Percentiles rank a stretch among this genome's conserved stretches.
Evolutionary conservation across 2,113 vertebrate genomes (phyloP).

Genomic region (Girardinichthys multiradiatus): DNA sequence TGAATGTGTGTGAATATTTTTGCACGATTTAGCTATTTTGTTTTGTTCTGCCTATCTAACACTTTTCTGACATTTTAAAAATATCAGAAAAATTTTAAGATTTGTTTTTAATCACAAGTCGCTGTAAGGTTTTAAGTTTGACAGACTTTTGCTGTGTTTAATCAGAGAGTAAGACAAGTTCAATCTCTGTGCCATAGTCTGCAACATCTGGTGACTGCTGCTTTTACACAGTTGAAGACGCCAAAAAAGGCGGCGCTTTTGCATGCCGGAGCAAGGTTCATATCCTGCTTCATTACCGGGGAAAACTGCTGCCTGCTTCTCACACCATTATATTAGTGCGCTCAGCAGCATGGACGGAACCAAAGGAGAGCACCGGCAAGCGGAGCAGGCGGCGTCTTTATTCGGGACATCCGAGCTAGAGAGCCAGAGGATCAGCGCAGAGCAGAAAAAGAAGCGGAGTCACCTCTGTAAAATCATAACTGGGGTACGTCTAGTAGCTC

Average conservation of each 20-base stretch:
- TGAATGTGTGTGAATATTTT: too few species aligned
- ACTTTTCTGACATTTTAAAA: too few species aligned
- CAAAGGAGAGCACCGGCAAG: slow-evolving; percentile 58
- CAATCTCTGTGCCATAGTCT: not conserved
- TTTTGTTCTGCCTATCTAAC: too few species aligned
- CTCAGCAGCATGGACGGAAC: slow-evolving; percentile 63
- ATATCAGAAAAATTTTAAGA: too few species aligned
- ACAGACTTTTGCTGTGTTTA: not conserved
- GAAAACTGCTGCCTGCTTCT: not conserved
- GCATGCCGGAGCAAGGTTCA: not conserved
- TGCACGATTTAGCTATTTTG: too few species aligned
- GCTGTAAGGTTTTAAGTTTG: not conserved
- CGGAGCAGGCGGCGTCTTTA: slow-evolving; percentile 57
- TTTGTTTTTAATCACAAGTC: not conserved
- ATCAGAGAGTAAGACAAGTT: not conserved
- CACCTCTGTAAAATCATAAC: slow-evolving; percentile 58
- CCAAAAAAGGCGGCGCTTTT: slow-evolving; percentile 59
- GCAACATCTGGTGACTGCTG: not conserved
- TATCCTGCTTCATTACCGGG: slow-evolving; percentile 1
- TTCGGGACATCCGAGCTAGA: slow-evolving; percentile 62
- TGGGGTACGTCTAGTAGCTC: slow-evolving; percentile 63
- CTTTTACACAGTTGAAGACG: slow-evolving; percentile 16
- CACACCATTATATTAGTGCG: slow-evolving; percentile 11
- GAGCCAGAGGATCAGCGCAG: slow-evolving; percentile 34
- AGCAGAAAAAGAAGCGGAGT: slow-evolving; percentile 29